phyloP scores from a whole-genome alignment of 2,113 vertebrate species.

The Phrynosoma platyrhinos region DNA sequence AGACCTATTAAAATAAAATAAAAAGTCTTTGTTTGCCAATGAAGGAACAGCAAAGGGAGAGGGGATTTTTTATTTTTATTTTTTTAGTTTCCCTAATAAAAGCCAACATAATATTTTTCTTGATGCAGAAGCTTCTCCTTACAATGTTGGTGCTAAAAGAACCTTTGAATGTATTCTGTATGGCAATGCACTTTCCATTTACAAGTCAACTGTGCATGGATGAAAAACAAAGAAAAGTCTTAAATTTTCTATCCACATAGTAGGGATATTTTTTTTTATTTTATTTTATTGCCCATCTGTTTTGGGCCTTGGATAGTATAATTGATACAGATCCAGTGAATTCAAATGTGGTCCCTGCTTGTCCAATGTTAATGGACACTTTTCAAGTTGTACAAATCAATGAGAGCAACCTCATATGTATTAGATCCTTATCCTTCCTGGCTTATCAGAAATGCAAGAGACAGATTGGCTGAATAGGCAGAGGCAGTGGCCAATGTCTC shows the following conservation, averaged over 20 bases:
- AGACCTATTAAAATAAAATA: neutral
- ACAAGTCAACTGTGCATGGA: neutral
- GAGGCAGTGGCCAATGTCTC: no score
- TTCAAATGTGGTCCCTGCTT: no score
- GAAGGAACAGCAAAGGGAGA: neutral
- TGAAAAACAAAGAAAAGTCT: neutral
- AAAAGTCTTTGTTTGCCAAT: neutral
- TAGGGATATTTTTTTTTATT: no score
- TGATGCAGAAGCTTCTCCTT: neutral
- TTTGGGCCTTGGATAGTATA: neutral
- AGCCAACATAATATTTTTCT: neutral
- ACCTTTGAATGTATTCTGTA: neutral
- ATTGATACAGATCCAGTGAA: constrained; percentile 6
- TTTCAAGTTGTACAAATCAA: no score
- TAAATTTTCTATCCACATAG: constrained; percentile 15
- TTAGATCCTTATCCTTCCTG: no score
- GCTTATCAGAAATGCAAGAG: no score
- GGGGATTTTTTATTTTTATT: neutral
- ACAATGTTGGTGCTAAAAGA: neutral
- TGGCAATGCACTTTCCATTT: constrained; percentile 19
- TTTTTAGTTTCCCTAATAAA: neutral
- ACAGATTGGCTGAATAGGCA: no score
- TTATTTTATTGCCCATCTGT: no score
- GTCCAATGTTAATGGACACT: no score
- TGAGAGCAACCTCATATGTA: no score